Conservation (phyloP, 2,113 vertebrate genomes). For the Irena cyanogastra region DNA sequence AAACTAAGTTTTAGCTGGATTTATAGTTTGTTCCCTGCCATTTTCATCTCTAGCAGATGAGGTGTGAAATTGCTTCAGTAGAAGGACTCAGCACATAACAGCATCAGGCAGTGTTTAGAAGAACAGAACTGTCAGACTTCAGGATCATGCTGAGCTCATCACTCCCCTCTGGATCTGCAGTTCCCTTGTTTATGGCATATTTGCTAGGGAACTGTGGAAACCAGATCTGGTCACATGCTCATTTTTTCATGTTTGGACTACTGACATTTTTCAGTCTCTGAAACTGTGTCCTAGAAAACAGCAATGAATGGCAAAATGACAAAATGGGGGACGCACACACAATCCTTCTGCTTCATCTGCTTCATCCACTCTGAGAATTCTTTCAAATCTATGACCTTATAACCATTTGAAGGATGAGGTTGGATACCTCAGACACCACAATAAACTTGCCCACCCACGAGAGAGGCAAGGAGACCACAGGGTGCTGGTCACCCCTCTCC, state of each 20-base stretch:
- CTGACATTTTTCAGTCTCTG: not conserved
- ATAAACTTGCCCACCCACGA: rapidly evolving
- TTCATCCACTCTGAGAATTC: not conserved
- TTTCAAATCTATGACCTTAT: not conserved
- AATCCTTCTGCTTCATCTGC: not conserved
- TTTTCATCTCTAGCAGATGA: slow-evolving; percentile 57
- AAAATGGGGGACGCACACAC: rapidly evolving
- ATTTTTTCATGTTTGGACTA: not conserved
- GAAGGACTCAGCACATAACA: slow-evolving; percentile 15
- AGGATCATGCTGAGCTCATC: not conserved
- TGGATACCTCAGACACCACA: not conserved
- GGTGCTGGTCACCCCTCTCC: not conserved
- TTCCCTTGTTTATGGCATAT: not conserved
- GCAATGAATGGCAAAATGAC: not conserved
- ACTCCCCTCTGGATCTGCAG: not conserved
- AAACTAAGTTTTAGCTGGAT: slow-evolving; percentile 12
- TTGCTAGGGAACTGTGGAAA: not conserved
- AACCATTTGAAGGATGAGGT: not conserved
- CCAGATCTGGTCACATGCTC: not conserved
- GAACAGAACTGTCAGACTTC: not conserved
- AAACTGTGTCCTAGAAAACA: not conserved
- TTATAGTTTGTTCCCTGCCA: slow-evolving; percentile 55
- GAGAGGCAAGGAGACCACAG: not conserved
- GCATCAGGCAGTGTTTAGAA: not conserved
- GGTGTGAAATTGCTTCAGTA: slow-evolving; percentile 58